Percentiles rank a stretch among this genome's conserved stretches.
These are phyloP conservation scores for Gymnobelideus leadbeateri DNA, from an alignment of 2,113 vertebrate species.

Conservation along the genomic window DNA sequence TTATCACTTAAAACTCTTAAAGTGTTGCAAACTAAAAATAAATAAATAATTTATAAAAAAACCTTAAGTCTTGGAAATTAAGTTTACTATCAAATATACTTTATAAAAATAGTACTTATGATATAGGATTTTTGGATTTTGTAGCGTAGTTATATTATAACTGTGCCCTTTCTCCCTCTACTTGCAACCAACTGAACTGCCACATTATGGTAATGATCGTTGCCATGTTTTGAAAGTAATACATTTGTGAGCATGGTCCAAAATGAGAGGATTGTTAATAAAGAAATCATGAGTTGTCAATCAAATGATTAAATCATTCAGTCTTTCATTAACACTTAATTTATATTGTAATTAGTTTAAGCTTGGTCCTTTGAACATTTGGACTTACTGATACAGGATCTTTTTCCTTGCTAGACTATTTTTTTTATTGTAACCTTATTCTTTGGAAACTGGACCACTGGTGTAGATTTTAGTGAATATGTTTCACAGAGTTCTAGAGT, in stretches of 20 bases:
- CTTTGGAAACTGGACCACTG: not conserved
- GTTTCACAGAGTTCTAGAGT: not conserved
- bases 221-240: conserved; percentile 14
- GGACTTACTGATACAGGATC: not conserved
- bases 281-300: not conserved
- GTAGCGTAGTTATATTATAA: not conserved
- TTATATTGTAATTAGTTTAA: conserved; percentile 14
- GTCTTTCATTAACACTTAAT: not conserved
- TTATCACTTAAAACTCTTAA: not conserved
- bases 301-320: not conserved
- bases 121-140: not conserved
- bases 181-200: not conserved
- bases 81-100: not conserved
- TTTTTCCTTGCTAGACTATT: not conserved
- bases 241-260: not conserved
- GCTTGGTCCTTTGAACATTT: not conserved
- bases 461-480: not conserved
- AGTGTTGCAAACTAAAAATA: too few species aligned
- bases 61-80: not conserved
- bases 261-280: not conserved
- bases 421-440: not conserved
- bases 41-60: too few species aligned
- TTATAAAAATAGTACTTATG: not conserved
- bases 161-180: not conserved
- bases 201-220: not conserved